Percentiles rank a stretch among this genome's conserved stretches.
Conservation (phyloP, 2,113 vertebrate species). For the Glareola pratincola region DNA sequence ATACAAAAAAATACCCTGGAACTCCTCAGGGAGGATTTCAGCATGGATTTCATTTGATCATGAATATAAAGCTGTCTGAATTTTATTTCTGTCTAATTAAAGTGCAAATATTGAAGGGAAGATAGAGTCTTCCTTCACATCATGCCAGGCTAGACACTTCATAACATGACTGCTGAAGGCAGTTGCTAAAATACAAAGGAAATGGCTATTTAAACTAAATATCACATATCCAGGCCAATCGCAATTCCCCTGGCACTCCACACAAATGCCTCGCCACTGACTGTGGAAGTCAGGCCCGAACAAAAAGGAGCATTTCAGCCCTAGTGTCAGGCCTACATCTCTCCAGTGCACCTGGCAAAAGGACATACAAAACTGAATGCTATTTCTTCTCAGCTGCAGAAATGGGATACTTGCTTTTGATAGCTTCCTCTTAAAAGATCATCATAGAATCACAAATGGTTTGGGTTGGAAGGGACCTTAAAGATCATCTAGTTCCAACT, state of each 20-base stretch:
- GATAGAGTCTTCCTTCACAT: not conserved
- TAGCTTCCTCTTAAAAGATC: not conserved
- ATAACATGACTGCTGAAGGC: not conserved
- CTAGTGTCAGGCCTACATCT: not conserved
- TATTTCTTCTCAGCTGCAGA: not conserved
- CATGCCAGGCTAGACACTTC: not conserved
- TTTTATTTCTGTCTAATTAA: not conserved
- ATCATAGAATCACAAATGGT: not conserved
- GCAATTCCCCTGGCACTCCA: not conserved
- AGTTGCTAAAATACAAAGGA: not conserved
- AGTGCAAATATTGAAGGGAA: not conserved
- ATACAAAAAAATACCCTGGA: not conserved
- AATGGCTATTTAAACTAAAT: not conserved
- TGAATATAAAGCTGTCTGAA: not conserved
- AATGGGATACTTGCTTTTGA: not conserved
- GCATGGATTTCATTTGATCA: not conserved
- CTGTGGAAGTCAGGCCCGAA: not conserved
- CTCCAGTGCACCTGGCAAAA: not conserved
- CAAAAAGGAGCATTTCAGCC: not conserved
- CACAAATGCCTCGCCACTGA: rapidly evolving
- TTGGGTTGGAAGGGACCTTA: not conserved
- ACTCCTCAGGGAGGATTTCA: not conserved
- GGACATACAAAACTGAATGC: not conserved
- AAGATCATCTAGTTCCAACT: not conserved
- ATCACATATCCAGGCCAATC: not conserved